Evolutionary conservation across 2,888 invertebrate species (phyloP).

Genomic region (Choristoneura rosaceana): DNA sequence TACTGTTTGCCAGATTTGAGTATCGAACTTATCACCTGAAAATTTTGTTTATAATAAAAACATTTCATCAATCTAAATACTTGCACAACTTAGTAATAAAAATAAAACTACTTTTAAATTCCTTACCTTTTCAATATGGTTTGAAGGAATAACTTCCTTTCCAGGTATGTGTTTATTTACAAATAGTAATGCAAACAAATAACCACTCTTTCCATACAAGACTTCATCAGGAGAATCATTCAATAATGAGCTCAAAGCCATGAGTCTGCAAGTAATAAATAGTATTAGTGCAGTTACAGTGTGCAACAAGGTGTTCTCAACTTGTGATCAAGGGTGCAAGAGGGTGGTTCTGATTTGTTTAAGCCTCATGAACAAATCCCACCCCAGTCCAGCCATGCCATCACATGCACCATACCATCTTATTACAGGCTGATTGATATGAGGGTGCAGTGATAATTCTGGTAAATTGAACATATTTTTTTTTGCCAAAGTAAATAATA

Average conservation of each 20-base stretch:
- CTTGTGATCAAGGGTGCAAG: no score
- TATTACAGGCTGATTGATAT: no score
- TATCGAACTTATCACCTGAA: constrained; percentile 87
- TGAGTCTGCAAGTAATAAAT: constrained; percentile 79
- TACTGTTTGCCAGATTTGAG: constrained; percentile 87
- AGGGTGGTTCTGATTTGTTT: no score
- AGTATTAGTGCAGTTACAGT: no score
- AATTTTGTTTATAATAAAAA: constrained; percentile 10
- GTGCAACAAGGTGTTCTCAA: no score
- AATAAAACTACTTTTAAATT: not conserved
- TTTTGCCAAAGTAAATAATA: no score
- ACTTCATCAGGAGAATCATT: constrained; percentile 91
- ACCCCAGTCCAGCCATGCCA: no score
- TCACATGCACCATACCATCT: no score
- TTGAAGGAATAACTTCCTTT: constrained; percentile 84
- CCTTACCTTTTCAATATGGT: constrained; percentile 85
- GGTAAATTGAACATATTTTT: no score
- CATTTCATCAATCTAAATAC: not conserved
- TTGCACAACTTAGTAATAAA: not conserved
- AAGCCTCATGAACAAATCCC: no score
- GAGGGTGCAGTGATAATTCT: no score
- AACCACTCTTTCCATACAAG: constrained; percentile 94
- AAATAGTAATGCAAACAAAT: constrained; percentile 91
- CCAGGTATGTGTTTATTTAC: constrained; percentile 87
- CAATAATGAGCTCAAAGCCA: constrained; percentile 82